phyloP scores from a whole-genome alignment of 2,888 invertebrate species.

The Apamea monoglypha region DNA sequence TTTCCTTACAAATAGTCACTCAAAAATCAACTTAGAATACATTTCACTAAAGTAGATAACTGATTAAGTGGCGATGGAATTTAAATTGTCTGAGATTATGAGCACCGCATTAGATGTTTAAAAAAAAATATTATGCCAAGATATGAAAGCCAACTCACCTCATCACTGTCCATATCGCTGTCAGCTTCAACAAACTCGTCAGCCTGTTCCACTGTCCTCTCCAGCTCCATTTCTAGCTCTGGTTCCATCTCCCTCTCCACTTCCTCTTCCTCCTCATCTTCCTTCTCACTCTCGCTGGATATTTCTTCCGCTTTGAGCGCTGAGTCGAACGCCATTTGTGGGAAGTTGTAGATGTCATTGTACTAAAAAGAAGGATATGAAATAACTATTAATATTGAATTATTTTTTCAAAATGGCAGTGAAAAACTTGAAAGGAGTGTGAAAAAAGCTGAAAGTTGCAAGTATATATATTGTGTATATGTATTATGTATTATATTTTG shows the following conservation, averaged over 20 bases:
- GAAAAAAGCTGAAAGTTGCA: neutral
- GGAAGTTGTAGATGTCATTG: constrained; percentile 99
- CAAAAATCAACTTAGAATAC: too few species aligned
- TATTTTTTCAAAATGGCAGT: neutral
- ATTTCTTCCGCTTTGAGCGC: constrained; percentile 97
- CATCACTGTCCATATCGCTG: constrained; percentile 90
- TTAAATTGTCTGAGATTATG: too few species aligned
- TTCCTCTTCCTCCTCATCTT: constrained; percentile 91
- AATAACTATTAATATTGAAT: neutral
- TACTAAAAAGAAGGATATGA: constrained; percentile 91
- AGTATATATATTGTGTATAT: too few species aligned
- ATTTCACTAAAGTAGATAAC: too few species aligned
- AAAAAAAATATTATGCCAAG: neutral
- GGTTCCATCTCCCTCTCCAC: constrained; percentile 91
- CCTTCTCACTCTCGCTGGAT: constrained; percentile 92
- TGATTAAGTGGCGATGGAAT: too few species aligned
- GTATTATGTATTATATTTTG: too few species aligned
- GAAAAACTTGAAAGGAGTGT: neutral
- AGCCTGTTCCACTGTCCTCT: constrained; percentile 90
- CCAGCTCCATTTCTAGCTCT: constrained; percentile 92
- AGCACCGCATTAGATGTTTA: too few species aligned
- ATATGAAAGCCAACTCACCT: constrained; percentile 71
- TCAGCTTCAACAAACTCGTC: constrained; percentile 94
- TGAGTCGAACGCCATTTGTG: constrained; percentile 98
- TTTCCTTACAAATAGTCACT: too few species aligned